A percentile compares a stretch with the other conserved stretches of the same genome.
phyloP scores from a whole-genome alignment of 2,888 invertebrate genomes.

The Seladonia tumulorum region DNA sequence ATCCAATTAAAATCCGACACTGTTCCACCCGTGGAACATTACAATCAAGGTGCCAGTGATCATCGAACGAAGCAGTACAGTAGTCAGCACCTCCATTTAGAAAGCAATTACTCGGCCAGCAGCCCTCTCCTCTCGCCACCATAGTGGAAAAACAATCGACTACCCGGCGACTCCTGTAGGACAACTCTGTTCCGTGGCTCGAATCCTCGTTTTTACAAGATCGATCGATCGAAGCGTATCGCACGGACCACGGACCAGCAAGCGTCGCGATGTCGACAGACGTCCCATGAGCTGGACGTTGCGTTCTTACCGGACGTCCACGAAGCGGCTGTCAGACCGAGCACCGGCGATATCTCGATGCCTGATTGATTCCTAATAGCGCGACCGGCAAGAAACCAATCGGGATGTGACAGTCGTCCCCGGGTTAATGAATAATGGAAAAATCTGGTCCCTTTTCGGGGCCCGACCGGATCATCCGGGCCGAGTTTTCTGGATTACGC shows the following conservation, averaged over 20 bases:
- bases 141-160: neutral
- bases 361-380: conserved; percentile 72
- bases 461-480: conserved; percentile 32
- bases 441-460: conserved; percentile 63
- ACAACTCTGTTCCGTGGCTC: conserved; percentile 16
- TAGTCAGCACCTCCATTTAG: neutral
- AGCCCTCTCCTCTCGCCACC: neutral
- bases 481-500: conserved; percentile 76
- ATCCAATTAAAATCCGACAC: neutral
- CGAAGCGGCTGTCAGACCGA: conserved; percentile 55
- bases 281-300: conserved; percentile 27
- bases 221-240: conserved; percentile 32
- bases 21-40: neutral
- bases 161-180: neutral
- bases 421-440: conserved; percentile 72
- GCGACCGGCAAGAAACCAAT: conserved; percentile 66
- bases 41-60: neutral
- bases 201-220: conserved; percentile 37
- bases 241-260: conserved; percentile 1
- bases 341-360: conserved; percentile 31
- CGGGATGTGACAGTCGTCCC: conserved; percentile 68
- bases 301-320: conserved; percentile 48
- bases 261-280: conserved; percentile 15
- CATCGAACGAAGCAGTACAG: neutral
- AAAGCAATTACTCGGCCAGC: neutral